Conservation (phyloP, 2,797 vertebrate genomes). For the Alectoris magna region DNA sequence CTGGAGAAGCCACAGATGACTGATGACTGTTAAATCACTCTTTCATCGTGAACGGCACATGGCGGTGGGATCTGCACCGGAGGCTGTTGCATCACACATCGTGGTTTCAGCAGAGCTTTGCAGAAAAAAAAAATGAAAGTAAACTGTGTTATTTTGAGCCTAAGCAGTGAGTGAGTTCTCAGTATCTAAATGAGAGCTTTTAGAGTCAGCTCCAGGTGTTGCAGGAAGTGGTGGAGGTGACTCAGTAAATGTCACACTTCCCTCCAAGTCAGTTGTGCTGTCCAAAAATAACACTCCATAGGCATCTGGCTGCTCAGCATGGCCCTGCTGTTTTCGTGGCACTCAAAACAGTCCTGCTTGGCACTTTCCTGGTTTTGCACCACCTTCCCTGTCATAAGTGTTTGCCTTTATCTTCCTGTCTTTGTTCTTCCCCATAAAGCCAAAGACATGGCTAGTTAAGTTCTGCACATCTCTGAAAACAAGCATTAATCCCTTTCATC, state of each 20-base stretch:
- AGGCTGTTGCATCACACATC: constrained; percentile 58
- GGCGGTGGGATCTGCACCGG: not conserved
- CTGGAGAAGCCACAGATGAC: constrained; percentile 48
- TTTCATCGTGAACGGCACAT: not conserved
- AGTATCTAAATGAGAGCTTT: constrained; percentile 64
- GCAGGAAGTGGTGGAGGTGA: constrained; percentile 68
- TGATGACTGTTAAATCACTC: constrained; percentile 14
- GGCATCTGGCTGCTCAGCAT: constrained; percentile 34
- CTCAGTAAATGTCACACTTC: constrained; percentile 68
- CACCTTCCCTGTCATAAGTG: not conserved
- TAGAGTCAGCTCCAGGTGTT: constrained; percentile 67
- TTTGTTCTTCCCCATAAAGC: constrained; percentile 1
- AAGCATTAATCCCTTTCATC: not conserved
- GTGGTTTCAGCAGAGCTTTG: constrained; percentile 53
- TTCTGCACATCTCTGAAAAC: not conserved
- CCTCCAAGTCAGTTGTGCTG: constrained; percentile 38
- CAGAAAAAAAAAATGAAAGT: constrained; percentile 63
- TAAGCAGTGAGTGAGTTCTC: constrained; percentile 59
- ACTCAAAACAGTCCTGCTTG: not conserved
- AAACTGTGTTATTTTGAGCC: constrained; percentile 55
- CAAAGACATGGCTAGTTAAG: not conserved
- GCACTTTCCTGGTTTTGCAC: not conserved
- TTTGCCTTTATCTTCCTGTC: not conserved
- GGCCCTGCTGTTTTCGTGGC: not conserved
- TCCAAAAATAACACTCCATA: constrained; percentile 55